Conservation (phyloP, 53 echinoderm and acorn worm species). For the Actinopyga echinites region DNA sequence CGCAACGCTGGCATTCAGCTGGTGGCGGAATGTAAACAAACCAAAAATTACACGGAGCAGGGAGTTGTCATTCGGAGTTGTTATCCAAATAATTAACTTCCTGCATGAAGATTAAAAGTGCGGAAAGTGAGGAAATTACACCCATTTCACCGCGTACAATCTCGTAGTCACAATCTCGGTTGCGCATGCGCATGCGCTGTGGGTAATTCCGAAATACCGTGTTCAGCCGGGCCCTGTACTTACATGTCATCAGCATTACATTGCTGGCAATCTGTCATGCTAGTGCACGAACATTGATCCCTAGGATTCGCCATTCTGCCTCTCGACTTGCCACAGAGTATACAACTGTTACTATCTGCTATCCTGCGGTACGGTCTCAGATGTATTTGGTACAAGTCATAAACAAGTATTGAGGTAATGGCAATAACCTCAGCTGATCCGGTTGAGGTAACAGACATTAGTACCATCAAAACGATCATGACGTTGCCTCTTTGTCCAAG, state of each 20-base stretch:
- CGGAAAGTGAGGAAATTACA: too few species aligned
- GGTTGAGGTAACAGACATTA: constrained; percentile 96
- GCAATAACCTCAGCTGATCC: constrained; percentile 98
- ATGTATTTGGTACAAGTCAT: constrained; percentile 95
- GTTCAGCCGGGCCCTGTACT: not conserved
- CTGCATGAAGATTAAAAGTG: too few species aligned
- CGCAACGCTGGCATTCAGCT: too few species aligned
- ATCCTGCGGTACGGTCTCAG: constrained; percentile 78
- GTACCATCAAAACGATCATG: constrained; percentile 82
- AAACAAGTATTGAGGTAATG: constrained; percentile 89
- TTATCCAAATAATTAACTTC: too few species aligned
- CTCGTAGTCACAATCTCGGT: not conserved
- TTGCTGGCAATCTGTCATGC: constrained; percentile 70
- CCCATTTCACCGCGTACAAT: too few species aligned
- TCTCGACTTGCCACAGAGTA: constrained; percentile 88
- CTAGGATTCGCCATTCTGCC: constrained; percentile 85
- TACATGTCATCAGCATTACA: constrained; percentile 77
- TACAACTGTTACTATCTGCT: constrained; percentile 80
- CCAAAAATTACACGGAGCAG: too few species aligned
- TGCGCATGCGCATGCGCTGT: not conserved
- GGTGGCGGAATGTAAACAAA: too few species aligned
- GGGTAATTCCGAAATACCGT: too few species aligned
- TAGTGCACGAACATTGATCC: constrained; percentile 82
- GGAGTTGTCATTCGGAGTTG: too few species aligned
- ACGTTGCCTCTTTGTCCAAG: constrained; percentile 75